Base-by-base conservation (phyloP, 1,140 invertebrate species). In the Bicyclus anynana region DNA sequence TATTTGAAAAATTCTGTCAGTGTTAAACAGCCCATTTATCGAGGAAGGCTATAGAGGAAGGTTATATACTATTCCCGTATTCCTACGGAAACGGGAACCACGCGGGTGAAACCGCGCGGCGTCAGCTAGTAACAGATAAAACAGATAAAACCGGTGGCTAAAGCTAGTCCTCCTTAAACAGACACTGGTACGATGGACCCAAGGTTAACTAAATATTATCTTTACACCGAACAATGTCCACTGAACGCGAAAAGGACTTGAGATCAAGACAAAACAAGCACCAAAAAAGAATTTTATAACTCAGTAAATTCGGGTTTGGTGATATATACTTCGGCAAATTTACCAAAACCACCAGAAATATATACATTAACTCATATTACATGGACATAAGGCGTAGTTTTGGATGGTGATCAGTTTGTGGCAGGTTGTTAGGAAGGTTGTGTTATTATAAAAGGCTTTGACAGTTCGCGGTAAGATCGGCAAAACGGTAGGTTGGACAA, bases 391-490 rank as follows among this genome's bases (percentile, higher is more conserved):
- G 38, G 64, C 46, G 54, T 1, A 57, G 33, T 62, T 21, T 53
- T 0, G 50, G 6, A 13, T 56, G 16, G 5, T 17, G 14, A 18
- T 17, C 10, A 13, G 33, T 35, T 51, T 54, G 40, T 33, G 9
- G 7, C 16, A 16, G 13, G 50, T 56, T 57, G 42, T 38, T 16
- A 54, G 49, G 40, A 58, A 56, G 6, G 59, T 65, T 69, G 75
- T 71, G 51, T 63, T 62, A 61, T 57, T 44, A 67, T 82, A 79
- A 81, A 77, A 75, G 73, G 65, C 72, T 81, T 83, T 82, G 81
- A 87, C 84, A 84, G 84, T 87, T 84, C 81, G 80, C 72, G 69
- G 78, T 87, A 83, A 78, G 70, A 71, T 78, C 72, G 76, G 71
- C 68, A 75, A 80, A 77, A 87, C 83, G 83, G 81, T 84, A 84